Base-by-base conservation (phyloP, 2,797 vertebrate genomes). In the Hypotaenidia okinawae region DNA sequence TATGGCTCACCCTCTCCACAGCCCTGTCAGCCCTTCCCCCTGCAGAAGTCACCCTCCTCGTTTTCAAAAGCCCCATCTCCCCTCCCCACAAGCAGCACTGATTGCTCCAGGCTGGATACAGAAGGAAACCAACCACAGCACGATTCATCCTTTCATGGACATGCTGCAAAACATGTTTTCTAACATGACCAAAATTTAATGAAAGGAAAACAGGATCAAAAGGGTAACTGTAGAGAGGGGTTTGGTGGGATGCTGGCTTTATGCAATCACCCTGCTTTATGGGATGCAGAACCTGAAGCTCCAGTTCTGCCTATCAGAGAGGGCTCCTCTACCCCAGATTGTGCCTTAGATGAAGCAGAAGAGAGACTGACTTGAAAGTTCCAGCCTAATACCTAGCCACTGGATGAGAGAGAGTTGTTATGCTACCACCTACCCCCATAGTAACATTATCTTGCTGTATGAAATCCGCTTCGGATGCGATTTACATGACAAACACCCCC, bases 401-500 rank as follows among this genome's bases (percentile, higher is more conserved):
- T 3, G 4, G 43, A 67, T 43, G n/a, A 86, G 37, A 41, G 57
- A 74, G 16, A 43, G 41, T 49, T 86, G 12, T 86, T 90, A n/a
- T n/a, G 47, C 37, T 78, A 23, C 54, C 80, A 86, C 32, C 87
- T 37, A 59, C 39, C 22, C 61, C 58, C 68, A 37, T 45, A 32
- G 33, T 47, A 63, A 59, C 24, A 54, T 58, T 67, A 66, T 68
- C 91, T 73, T 84, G 69, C 64, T 83, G 9, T 52, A 33, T 58
- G 72, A 95, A 96, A 78, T 64, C n/a, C 5, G 2, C 41, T 73
- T 59, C 8, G 8, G 79, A 68, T 79, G n/a, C 2, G 6, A 89
- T 89, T 90, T 81, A 55, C 58, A 47, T 55, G 77, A 84, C 78
- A 89, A 93, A 72, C 24, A 35, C 55, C 88, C 66, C 82, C 70